phyloP scores from a whole-genome alignment of 2,113 vertebrate species.

The Archilochus colubris region DNA sequence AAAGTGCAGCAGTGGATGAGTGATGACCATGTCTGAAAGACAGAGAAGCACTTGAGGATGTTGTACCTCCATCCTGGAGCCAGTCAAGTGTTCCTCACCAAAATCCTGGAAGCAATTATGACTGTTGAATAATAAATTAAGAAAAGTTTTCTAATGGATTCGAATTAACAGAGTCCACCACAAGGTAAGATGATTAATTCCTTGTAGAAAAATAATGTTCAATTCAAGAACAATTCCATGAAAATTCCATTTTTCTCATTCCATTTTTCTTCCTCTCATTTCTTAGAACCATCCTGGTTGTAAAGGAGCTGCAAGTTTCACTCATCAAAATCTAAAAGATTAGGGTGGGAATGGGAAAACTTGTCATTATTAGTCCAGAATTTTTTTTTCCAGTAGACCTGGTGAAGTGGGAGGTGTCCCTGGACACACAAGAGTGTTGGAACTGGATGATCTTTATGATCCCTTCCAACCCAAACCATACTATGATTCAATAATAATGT shows the following conservation, averaged over 20 bases:
- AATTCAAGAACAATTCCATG: not conserved
- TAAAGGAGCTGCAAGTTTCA: not conserved
- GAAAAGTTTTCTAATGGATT: not conserved
- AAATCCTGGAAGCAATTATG: not conserved
- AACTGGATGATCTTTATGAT: too few species aligned
- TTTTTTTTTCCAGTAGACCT: too few species aligned
- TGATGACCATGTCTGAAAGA: not conserved
- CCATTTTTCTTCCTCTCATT: not conserved
- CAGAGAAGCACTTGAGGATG: not conserved
- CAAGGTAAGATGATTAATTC: not conserved
- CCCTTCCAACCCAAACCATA: too few species aligned
- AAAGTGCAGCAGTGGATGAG: not conserved
- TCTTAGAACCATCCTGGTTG: too few species aligned
- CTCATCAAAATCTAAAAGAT: not conserved
- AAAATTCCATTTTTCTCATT: too few species aligned
- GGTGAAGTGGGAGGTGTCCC: too few species aligned
- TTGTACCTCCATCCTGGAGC: not conserved
- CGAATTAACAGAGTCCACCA: not conserved
- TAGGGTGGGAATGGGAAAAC: constrained; percentile 19
- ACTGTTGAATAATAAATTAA: not conserved
- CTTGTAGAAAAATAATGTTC: not conserved
- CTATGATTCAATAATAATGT: not conserved
- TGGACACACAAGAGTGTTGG: too few species aligned
- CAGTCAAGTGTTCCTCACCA: not conserved
- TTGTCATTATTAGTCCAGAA: not conserved